Evolutionary conservation across 2,113 vertebrate species (phyloP).

Genomic region (Grus americana): DNA sequence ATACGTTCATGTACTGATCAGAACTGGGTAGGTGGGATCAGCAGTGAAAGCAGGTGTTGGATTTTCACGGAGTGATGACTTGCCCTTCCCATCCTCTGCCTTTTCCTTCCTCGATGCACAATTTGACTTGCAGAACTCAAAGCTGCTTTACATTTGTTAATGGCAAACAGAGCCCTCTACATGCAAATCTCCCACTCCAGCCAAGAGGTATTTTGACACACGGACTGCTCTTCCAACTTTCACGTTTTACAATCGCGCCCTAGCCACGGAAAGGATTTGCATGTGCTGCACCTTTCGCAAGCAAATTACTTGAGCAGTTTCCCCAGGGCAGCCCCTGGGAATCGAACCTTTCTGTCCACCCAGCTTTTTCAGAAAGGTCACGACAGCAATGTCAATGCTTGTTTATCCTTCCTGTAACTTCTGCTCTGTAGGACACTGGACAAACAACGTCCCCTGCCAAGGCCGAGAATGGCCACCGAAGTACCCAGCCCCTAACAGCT

Average conservation of each 20-base stretch:
- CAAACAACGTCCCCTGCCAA: neutral
- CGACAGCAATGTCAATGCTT: rapidly evolving
- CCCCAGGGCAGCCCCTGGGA: neutral
- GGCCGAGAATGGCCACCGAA: neutral
- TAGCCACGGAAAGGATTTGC: neutral
- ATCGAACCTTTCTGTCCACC: neutral
- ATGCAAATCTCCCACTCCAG: neutral
- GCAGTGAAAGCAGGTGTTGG: neutral
- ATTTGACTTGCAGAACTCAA: neutral
- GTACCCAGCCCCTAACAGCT: neutral
- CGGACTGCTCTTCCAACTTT: neutral
- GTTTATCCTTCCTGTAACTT: neutral
- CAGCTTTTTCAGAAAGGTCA: neutral
- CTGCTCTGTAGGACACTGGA: neutral
- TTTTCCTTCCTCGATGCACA: neutral
- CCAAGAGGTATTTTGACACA: neutral
- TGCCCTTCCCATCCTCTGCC: neutral
- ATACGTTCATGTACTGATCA: too few relatives aligned
- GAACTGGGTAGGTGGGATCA: neutral
- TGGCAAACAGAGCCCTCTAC: neutral
- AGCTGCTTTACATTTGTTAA: neutral
- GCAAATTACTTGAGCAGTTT: neutral
- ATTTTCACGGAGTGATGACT: neutral
- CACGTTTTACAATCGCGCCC: rapidly evolving
- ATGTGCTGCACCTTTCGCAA: neutral